Evolutionary conservation across 2,113 vertebrate genomes (phyloP).

Genomic region (Oncorhynchus gorbuscha): DNA sequence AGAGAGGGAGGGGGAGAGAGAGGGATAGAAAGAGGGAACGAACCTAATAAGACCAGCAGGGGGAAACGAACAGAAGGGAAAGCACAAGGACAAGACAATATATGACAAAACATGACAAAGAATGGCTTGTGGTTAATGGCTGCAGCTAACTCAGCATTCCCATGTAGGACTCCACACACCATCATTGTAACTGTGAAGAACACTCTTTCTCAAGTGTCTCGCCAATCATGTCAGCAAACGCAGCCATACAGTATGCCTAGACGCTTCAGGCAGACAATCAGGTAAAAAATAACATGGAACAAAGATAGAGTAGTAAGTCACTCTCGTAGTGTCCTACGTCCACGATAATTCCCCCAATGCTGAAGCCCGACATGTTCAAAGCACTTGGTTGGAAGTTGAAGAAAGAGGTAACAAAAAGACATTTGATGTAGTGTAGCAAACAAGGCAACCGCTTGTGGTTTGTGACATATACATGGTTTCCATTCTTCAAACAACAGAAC

Average conservation of each 20-base stretch:
- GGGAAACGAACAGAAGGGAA: no score
- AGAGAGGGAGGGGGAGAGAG: no score
- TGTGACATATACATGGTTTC: neutral
- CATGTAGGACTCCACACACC: constrained; percentile 4
- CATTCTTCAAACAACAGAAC: neutral
- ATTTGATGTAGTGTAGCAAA: neutral
- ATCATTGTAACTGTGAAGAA: constrained; percentile 24
- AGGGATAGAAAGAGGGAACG: no score
- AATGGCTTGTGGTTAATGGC: neutral
- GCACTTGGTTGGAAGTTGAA: neutral
- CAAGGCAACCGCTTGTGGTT: neutral
- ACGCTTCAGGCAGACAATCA: constrained; percentile 20
- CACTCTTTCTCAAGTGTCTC: constrained; percentile 3
- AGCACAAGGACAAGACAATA: no score
- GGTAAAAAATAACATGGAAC: constrained; percentile 30
- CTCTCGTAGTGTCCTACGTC: no score
- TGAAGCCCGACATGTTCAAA: neutral
- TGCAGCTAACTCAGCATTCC: neutral
- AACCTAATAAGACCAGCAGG: no score
- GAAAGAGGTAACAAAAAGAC: neutral
- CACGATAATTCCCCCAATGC: neutral
- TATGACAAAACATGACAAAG: no score
- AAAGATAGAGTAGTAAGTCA: neutral
- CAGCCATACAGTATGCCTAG: neutral
- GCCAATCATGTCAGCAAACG: constrained; percentile 15